Evolutionary conservation across 2,888 invertebrate species (phyloP).

Genomic region (Congeria kusceri): DNA sequence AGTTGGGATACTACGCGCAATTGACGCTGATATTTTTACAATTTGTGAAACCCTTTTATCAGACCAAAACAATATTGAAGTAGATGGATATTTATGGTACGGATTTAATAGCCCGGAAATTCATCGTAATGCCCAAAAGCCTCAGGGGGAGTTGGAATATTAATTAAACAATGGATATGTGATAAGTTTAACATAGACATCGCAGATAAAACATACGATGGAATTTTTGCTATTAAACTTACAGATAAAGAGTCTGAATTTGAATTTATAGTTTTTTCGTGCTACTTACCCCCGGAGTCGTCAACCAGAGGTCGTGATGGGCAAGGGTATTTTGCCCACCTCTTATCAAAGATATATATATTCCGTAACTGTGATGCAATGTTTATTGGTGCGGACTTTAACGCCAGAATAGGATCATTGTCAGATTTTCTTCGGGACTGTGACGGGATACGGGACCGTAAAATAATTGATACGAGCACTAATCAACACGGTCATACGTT

Average conservation of each 20-base stretch:
- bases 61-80: no score
- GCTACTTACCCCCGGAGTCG: not conserved
- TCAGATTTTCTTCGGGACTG: not conserved
- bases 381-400: conserved; percentile 14
- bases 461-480: not conserved
- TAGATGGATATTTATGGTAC: no score
- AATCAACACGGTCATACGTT: not conserved
- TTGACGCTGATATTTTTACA: no score
- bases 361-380: not conserved
- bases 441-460: no score
- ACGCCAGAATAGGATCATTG: not conserved
- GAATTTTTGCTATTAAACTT: not conserved
- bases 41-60: no score
- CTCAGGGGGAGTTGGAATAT: no score
- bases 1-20: no score
- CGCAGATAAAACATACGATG: not conserved
- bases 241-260: not conserved
- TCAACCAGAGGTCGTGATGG: conserved; percentile 6
- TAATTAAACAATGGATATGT: no score
- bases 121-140: no score
- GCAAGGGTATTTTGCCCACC: not conserved
- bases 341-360: not conserved
- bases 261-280: not conserved
- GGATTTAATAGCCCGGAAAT: no score
- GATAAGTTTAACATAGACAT: no score